phyloP scores from a whole-genome alignment of 2,888 invertebrate genomes.

The Branchipolynoe longqiensis region DNA sequence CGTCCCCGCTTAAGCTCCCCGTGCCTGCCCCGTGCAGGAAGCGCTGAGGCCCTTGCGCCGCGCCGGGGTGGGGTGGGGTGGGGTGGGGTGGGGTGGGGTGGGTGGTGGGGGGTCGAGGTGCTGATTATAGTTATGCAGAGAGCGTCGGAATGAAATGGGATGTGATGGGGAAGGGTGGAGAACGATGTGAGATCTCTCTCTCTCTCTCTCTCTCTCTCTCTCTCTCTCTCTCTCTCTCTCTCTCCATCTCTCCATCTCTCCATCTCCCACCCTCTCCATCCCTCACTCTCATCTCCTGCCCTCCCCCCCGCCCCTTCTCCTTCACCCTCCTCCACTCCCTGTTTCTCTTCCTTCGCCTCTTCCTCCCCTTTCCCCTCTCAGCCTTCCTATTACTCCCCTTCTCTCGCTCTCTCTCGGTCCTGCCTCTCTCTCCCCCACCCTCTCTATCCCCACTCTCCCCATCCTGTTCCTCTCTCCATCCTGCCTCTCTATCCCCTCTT shows the following conservation, averaged over 20 bases:
- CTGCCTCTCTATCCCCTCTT: neutral
- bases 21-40: too few species aligned
- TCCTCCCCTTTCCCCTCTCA: too few species aligned
- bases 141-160: too few species aligned
- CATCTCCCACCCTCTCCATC: neutral
- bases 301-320: neutral
- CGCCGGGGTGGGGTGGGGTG: too few species aligned
- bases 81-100: too few species aligned
- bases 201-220: neutral
- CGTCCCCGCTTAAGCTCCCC: too few species aligned
- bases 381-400: neutral
- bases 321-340: neutral
- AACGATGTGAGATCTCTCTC: too few species aligned
- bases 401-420: neutral
- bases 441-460: neutral
- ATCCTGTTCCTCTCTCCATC: neutral
- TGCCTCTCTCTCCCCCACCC: neutral
- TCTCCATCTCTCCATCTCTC: neutral
- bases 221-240: constrained; percentile 3
- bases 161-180: too few species aligned
- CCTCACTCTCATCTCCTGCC: neutral
- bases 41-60: too few species aligned
- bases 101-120: too few species aligned
- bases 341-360: neutral
- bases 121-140: too few species aligned